Evolutionary conservation across 2,113 vertebrate species (phyloP).

Genomic region (Hyaena hyaena): DNA sequence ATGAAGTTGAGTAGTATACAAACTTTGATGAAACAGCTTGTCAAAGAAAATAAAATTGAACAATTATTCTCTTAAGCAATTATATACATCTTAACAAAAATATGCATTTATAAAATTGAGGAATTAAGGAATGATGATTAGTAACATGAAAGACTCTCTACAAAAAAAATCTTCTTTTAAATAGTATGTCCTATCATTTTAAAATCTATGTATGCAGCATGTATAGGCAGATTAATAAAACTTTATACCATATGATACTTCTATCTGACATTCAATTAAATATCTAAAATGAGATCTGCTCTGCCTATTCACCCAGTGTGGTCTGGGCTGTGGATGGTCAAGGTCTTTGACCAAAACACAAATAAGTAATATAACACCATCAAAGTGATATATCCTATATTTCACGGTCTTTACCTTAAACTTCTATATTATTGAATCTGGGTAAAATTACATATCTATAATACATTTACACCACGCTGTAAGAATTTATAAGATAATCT

Average conservation of each 20-base stretch:
- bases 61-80: not conserved
- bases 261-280: not conserved
- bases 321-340: not conserved
- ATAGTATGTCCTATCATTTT: not conserved
- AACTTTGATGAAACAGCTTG: conserved; percentile 39
- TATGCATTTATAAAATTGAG: not conserved
- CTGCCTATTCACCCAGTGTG: not conserved
- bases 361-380: not conserved
- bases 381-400: not conserved
- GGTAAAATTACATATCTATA: not conserved
- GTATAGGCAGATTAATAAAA: not conserved
- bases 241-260: not conserved
- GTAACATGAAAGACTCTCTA: not conserved
- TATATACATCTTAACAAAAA: conserved; percentile 32
- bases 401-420: not conserved
- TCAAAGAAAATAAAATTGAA: conserved; percentile 40
- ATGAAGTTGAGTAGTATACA: not conserved
- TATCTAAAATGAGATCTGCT: not conserved
- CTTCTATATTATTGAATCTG: not conserved
- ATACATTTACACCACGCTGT: not conserved
- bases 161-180: not conserved
- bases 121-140: not conserved
- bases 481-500: not conserved
- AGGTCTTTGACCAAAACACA: not conserved
- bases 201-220: not conserved